Evolutionary conservation across 1,140 invertebrate genomes (phyloP).

Genomic region (Panagrolaimus sp.): DNA sequence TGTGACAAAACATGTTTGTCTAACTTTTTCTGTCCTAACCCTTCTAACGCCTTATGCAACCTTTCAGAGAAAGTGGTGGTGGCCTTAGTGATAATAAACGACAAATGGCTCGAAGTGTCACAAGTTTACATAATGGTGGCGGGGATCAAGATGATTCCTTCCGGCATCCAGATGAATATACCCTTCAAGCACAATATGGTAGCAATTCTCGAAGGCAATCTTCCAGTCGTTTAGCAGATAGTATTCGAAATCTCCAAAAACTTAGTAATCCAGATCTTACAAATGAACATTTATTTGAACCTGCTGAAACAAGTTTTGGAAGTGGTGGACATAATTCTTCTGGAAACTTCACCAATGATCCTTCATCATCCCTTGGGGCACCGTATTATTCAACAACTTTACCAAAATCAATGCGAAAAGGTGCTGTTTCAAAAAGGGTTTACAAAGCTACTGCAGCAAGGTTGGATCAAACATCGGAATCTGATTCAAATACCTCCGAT

Average conservation of each 20-base stretch:
- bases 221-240: slow-evolving; percentile 23
- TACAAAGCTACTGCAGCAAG: background rate
- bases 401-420: slow-evolving; percentile 39
- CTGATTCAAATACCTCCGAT: background rate
- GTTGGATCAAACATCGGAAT: background rate
- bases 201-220: slow-evolving; percentile 12
- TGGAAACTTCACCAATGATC: background rate
- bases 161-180: slow-evolving; percentile 26
- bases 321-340: slow-evolving; percentile 24
- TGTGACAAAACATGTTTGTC: no score
- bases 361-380: slow-evolving; percentile 18
- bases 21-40: no score
- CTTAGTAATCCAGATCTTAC: slow-evolving; percentile 46
- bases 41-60: no score
- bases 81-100: slow-evolving; percentile 31
- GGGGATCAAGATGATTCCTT: slow-evolving; percentile 10
- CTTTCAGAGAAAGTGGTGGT: slow-evolving; percentile 22
- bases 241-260: slow-evolving; percentile 34
- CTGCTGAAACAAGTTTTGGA: slow-evolving; percentile 1
- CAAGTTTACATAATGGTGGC: slow-evolving; percentile 20
- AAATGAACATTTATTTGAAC: slow-evolving; percentile 22
- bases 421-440: slow-evolving; percentile 45
- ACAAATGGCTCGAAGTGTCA: slow-evolving; percentile 42
- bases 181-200: slow-evolving; percentile 29
- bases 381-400: slow-evolving; percentile 39